Conservation (phyloP, 30 jellyfish, hydroid and myxozoan genomes). For the Aurelia aurita region DNA sequence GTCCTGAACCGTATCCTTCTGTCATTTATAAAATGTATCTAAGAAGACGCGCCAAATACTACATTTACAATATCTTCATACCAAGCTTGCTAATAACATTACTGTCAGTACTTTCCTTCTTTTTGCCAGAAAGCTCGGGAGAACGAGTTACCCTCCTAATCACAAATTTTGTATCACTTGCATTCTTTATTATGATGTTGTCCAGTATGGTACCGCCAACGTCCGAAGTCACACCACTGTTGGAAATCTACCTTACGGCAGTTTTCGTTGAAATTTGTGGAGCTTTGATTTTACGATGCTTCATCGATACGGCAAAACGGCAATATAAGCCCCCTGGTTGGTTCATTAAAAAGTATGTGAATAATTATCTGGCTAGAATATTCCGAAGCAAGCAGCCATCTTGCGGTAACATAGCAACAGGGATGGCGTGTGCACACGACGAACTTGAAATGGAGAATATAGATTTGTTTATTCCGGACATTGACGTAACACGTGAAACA, state of each 20-base stretch:
- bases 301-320: constrained; percentile 52
- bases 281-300: constrained; percentile 45
- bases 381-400: constrained; percentile 12
- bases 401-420: not conserved
- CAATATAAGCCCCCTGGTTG: constrained; percentile 29
- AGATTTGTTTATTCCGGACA: constrained; percentile 2
- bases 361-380: constrained; percentile 28
- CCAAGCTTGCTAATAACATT: constrained; percentile 78
- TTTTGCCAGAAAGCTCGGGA: constrained; percentile 78
- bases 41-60: constrained; percentile 70
- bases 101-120: constrained; percentile 73
- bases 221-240: constrained; percentile 71
- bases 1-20: constrained; percentile 86
- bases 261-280: constrained; percentile 55
- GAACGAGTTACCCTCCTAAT: constrained; percentile 77
- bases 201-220: constrained; percentile 85
- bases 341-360: constrained; percentile 1
- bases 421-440: not conserved
- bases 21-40: constrained; percentile 53
- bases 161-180: constrained; percentile 80
- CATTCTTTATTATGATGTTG: constrained; percentile 72
- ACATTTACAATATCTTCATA: constrained; percentile 60
- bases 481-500: not conserved
- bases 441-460: constrained; percentile 24
- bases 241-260: constrained; percentile 68